A percentile compares a stretch with the other conserved stretches of the same genome.
Evolutionary conservation across 2,888 invertebrate genomes (phyloP).

Genomic region (Ypsolopha sequella): DNA sequence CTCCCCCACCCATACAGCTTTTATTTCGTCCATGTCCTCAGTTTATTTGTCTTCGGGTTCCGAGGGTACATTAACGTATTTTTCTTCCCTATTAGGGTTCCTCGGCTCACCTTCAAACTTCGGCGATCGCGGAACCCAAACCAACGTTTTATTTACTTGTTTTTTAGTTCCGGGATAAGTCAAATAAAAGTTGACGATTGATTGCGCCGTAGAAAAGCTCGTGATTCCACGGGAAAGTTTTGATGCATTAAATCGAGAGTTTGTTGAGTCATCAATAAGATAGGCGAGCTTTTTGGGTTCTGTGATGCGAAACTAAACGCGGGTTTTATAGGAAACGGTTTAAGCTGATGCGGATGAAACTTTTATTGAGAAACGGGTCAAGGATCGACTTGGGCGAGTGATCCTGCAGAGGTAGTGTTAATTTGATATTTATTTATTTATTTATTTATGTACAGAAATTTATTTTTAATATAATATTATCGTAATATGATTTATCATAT

Average conservation of each 20-base stretch:
- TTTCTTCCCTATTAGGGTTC: slow-evolving; percentile 68
- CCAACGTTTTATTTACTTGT: slow-evolving; percentile 52
- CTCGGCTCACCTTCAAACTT: slow-evolving; percentile 63
- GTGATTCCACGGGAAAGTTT: slow-evolving; percentile 44
- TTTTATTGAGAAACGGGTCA: no score
- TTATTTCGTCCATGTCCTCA: slow-evolving; percentile 61
- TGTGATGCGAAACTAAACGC: no score
- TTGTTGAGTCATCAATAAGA: slow-evolving; percentile 11
- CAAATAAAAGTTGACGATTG: slow-evolving; percentile 69
- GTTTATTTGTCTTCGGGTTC: slow-evolving; percentile 68
- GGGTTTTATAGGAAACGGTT: no score
- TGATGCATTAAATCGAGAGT: slow-evolving; percentile 39
- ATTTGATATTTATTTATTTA: no score
- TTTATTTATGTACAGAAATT: no score
- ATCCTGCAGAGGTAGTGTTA: no score
- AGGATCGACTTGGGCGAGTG: no score
- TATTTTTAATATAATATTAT: no score
- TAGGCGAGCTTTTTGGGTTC: no score
- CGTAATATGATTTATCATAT: no score
- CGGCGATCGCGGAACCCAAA: slow-evolving; percentile 43
- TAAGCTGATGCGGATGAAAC: no score
- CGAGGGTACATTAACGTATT: slow-evolving; percentile 69
- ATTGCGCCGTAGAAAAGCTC: slow-evolving; percentile 51
- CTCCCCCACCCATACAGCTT: slow-evolving; percentile 42
- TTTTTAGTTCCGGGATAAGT: slow-evolving; percentile 58